phyloP scores from a whole-genome alignment of 1,140 invertebrate species.

The Hypothenemus hampei region DNA sequence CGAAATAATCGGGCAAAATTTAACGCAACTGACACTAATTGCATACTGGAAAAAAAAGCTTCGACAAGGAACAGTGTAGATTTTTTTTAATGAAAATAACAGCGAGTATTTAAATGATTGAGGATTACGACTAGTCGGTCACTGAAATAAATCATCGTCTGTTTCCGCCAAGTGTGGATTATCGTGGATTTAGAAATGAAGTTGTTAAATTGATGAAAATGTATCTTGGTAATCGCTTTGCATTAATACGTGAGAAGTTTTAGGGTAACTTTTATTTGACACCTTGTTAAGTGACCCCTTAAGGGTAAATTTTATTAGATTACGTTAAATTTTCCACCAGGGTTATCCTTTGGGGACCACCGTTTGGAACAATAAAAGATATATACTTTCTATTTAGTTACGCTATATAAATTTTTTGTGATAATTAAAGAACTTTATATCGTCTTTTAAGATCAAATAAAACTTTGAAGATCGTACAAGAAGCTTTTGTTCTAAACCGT shows the following conservation, averaged over 20 bases:
- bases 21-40: not conserved
- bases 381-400: too few relatives aligned
- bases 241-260: conserved; percentile 18
- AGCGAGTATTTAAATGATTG: conserved; percentile 17
- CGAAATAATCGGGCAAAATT: too few relatives aligned
- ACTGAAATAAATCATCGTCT: conserved; percentile 24
- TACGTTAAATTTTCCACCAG: conserved; percentile 1
- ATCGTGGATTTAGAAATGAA: conserved; percentile 24
- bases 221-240: conserved; percentile 20
- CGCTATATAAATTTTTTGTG: too few relatives aligned
- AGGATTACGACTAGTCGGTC: conserved; percentile 23
- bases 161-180: conserved; percentile 22
- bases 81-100: too few relatives aligned
- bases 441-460: not conserved
- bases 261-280: conserved; percentile 9
- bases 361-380: conserved; percentile 1
- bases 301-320: conserved; percentile 8
- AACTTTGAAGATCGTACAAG: conserved; percentile 6
- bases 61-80: not conserved
- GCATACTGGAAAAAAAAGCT: not conserved
- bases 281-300: conserved; percentile 18
- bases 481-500: conserved; percentile 1
- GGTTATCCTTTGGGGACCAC: not conserved
- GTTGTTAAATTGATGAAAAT: conserved; percentile 30
- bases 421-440: not conserved